Percentiles rank a stretch among this genome's conserved stretches.
Conservation (phyloP, 2,888 invertebrate genomes). For the Drosophila phalerata region DNA sequence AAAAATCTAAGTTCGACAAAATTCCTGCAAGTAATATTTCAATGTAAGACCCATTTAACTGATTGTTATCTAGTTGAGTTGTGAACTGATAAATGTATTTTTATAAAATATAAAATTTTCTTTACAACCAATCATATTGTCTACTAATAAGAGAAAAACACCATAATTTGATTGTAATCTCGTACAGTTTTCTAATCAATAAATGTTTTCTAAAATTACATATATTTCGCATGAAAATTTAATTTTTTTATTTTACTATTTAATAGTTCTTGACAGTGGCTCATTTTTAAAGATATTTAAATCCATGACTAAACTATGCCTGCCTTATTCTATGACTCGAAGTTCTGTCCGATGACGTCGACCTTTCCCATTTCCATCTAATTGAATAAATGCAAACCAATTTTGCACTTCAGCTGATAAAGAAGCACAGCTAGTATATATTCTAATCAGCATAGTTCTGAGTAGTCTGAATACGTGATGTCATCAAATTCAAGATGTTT, state of each 20-base stretch:
- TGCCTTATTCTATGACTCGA: background rate
- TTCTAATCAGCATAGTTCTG: conserved; percentile 29
- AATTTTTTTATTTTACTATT: background rate
- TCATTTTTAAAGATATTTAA: background rate
- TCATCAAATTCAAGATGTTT: conserved; percentile 46
- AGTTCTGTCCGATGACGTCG: conserved; percentile 1
- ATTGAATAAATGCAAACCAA: conserved; percentile 19
- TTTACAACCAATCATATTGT: no score
- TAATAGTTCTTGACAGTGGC: background rate
- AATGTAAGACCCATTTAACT: no score
- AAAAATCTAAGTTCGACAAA: no score
- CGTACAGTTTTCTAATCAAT: background rate
- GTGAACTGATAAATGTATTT: no score
- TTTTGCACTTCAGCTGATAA: conserved; percentile 15
- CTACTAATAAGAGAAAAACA: background rate
- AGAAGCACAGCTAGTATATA: conserved; percentile 11
- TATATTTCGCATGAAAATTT: background rate
- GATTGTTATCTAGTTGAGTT: no score
- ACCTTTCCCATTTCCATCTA: conserved; percentile 6
- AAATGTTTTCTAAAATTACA: background rate
- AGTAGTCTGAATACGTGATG: conserved; percentile 22
- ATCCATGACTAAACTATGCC: background rate
- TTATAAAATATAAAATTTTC: no score
- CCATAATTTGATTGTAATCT: background rate
- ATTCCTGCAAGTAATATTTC: no score